phyloP scores from a whole-genome alignment of 2,113 vertebrate species.

The Phyllostomus discolor region DNA sequence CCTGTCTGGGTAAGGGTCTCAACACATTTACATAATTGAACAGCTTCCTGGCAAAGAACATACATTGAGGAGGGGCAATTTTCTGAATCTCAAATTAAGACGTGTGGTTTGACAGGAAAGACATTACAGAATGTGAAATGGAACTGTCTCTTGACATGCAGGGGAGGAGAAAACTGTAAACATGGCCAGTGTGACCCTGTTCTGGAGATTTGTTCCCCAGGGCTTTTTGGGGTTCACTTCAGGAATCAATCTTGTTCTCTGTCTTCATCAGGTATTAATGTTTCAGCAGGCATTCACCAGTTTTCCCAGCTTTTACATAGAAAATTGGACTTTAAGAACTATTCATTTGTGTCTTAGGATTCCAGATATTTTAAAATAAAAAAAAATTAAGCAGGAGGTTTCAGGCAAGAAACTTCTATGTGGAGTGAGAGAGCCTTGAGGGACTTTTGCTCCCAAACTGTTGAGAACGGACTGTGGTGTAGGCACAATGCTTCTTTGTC shows the following conservation, averaged over 20 bases:
- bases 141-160: neutral
- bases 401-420: neutral
- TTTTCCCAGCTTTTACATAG: neutral
- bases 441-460: neutral
- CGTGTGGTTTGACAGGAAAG: neutral
- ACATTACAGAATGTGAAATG: neutral
- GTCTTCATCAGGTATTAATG: neutral
- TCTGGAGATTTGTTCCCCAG: neutral
- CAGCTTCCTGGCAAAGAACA: neutral
- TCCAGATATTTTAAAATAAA: neutral
- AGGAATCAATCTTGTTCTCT: neutral
- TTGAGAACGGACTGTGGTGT: neutral
- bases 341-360: neutral
- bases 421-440: neutral
- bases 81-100: neutral
- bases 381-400: neutral
- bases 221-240: neutral
- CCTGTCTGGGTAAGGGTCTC: neutral
- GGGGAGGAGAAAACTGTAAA: neutral
- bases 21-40: neutral
- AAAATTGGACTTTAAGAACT: neutral
- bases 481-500: neutral
- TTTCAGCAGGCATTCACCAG: neutral
- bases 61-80: neutral
- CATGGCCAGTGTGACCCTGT: neutral